Conservation (phyloP, 2,113 vertebrate genomes). For the Pimephales promelas region DNA sequence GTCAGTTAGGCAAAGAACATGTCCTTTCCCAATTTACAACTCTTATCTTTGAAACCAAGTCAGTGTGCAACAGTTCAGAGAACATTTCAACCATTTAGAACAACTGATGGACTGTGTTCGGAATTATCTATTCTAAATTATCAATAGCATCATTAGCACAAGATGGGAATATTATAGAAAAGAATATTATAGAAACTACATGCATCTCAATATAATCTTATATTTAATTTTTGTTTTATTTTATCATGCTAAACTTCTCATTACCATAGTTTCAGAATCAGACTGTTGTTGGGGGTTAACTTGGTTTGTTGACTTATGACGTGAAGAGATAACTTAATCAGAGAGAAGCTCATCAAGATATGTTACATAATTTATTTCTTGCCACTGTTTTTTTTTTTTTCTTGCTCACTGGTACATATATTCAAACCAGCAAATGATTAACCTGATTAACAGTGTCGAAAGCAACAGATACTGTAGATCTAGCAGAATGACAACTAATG, state of each 20-base stretch:
- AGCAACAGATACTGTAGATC: too few relatives aligned
- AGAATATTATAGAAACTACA: not conserved
- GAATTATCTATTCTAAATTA: constrained; percentile 9
- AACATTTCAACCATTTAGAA: not conserved
- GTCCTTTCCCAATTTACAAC: not conserved
- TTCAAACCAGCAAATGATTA: not conserved
- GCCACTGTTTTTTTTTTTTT: not conserved
- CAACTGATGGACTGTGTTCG: not conserved
- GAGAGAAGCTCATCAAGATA: not conserved
- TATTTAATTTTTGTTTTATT: not conserved
- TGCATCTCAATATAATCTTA: not conserved
- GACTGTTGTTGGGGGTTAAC: not conserved
- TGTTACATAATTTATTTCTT: not conserved
- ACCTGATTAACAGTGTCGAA: too few relatives aligned
- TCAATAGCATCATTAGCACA: not conserved
- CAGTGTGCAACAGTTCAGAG: constrained; percentile 24
- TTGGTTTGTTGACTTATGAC: not conserved
- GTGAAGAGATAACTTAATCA: constrained; percentile 2
- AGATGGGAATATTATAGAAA: not conserved
- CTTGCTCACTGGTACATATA: not conserved
- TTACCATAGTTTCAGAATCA: too few relatives aligned
- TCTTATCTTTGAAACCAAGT: constrained; percentile 25
- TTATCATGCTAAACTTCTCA: not conserved
- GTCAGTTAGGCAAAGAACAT: not conserved
- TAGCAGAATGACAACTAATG: too few relatives aligned